Percentiles rank a stretch among this genome's conserved stretches.
phyloP scores from a whole-genome alignment of 2,888 invertebrate species.

The Drosophila meridionalis region DNA sequence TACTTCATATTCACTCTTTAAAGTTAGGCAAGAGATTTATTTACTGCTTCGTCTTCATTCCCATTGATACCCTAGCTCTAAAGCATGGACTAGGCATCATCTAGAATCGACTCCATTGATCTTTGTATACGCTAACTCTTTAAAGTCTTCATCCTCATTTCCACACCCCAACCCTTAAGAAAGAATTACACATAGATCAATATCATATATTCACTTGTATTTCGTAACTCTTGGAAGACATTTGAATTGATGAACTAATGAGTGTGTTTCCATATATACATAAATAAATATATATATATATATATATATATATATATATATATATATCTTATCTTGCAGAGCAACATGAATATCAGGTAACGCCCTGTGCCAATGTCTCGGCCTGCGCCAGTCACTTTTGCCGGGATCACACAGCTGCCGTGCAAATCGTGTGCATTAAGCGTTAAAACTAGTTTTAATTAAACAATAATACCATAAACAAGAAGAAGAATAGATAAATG shows the following conservation, averaged over 20 bases:
- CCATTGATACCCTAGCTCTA: too few relatives aligned
- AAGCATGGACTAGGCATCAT: too few relatives aligned
- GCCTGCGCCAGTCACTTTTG: slow-evolving; percentile 63
- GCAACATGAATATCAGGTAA: slow-evolving; percentile 51
- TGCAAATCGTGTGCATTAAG: slow-evolving; percentile 64
- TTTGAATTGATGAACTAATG: slow-evolving; percentile 1
- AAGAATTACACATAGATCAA: not conserved
- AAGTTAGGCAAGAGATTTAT: too few relatives aligned
- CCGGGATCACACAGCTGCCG: slow-evolving; percentile 68
- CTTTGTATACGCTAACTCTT: too few relatives aligned
- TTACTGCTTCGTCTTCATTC: too few relatives aligned
- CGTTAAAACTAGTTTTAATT: slow-evolving; percentile 48
- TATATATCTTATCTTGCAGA: slow-evolving; percentile 36
- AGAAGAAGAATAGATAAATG: not conserved
- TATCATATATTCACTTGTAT: not conserved
- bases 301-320: not conserved
- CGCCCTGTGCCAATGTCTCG: slow-evolving; percentile 68
- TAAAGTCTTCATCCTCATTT: too few relatives aligned
- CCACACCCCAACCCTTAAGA: too few relatives aligned
- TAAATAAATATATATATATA: not conserved
- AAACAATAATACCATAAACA: slow-evolving; percentile 12
- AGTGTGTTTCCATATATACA: not conserved
- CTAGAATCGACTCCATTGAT: too few relatives aligned
- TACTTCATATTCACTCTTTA: too few relatives aligned
- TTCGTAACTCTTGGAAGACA: not conserved